phyloP scores from a whole-genome alignment of 2,797 vertebrate species.

The Tragelaphus eurycerus region DNA sequence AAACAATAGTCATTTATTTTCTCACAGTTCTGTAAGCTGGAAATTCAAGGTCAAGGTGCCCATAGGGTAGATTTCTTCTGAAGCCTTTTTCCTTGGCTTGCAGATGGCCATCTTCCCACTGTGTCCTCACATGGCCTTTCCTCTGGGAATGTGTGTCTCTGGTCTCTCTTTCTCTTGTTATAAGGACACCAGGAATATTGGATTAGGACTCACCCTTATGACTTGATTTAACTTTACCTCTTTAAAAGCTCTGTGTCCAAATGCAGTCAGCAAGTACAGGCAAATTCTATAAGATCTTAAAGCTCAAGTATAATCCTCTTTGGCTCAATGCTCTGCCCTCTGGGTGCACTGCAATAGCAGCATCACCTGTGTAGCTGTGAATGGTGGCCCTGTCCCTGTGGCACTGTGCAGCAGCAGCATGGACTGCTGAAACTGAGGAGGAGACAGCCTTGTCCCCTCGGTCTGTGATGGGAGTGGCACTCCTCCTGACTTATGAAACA shows the following conservation, averaged over 20 bases:
- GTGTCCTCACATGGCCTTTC: background rate
- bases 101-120: background rate
- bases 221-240: background rate
- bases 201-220: background rate
- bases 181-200: background rate
- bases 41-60: background rate
- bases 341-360: background rate
- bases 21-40: background rate
- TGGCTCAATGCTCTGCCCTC: background rate
- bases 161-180: background rate
- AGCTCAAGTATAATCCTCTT: background rate
- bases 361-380: background rate
- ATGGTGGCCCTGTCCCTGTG: background rate
- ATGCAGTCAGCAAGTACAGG: background rate
- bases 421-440: background rate
- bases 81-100: background rate
- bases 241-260: background rate
- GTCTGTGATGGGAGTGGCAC: background rate
- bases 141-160: background rate
- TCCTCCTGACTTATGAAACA: background rate
- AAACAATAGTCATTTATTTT: background rate
- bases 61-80: background rate
- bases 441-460: background rate
- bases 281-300: background rate
- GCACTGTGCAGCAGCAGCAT: background rate